A percentile compares a stretch with the other conserved stretches of the same genome.
Evolutionary conservation across 1,140 invertebrate genomes (phyloP).

Genomic region (Musca domestica): DNA sequence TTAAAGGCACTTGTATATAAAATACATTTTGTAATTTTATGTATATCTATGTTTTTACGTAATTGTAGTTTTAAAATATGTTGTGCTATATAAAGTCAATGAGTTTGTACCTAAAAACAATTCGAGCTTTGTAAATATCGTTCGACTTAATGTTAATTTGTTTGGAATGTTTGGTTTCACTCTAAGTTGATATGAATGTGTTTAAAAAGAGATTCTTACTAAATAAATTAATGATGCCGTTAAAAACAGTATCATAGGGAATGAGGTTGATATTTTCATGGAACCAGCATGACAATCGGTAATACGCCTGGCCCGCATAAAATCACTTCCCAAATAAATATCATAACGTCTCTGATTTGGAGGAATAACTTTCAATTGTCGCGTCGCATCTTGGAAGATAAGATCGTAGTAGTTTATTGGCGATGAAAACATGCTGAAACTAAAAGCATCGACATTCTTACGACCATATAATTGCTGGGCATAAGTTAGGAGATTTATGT

Average conservation of each 20-base stretch:
- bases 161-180: constrained; percentile 10
- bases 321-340: constrained; percentile 70
- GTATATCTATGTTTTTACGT: too few relatives aligned
- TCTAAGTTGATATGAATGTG: not conserved
- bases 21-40: too few relatives aligned
- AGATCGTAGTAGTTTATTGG: constrained; percentile 76
- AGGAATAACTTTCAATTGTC: constrained; percentile 73
- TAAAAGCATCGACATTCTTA: constrained; percentile 80
- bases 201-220: constrained; percentile 10
- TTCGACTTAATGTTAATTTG: not conserved
- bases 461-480: constrained; percentile 88
- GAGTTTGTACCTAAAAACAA: not conserved
- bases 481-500: constrained; percentile 83
- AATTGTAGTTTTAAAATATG: not conserved
- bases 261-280: constrained; percentile 27
- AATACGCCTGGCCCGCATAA: constrained; percentile 71
- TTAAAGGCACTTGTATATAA: too few relatives aligned
- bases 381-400: constrained; percentile 90
- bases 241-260: not conserved
- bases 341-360: constrained; percentile 62
- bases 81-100: constrained; percentile 10
- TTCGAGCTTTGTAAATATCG: constrained; percentile 9
- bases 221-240: not conserved
- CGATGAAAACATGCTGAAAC: constrained; percentile 88
- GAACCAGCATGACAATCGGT: constrained; percentile 73